Evolutionary conservation across 2,797 vertebrate species (phyloP), one percentile per base, ranked within the genome.

Genomic region (Mormyrus proboscirostris): DNA sequence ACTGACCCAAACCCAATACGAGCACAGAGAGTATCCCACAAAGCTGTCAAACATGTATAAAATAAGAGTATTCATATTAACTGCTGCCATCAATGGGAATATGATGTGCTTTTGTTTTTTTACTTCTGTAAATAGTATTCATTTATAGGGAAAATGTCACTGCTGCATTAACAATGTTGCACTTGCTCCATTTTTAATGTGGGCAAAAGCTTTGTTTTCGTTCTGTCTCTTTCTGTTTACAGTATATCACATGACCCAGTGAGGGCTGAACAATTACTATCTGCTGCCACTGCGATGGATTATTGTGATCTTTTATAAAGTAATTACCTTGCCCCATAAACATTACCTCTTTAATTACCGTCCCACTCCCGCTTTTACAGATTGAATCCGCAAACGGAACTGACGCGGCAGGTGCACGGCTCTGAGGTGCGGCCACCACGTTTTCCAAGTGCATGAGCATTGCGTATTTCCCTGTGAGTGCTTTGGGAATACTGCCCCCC

Each of bases 131-230:
- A 69, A 69, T 41, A 44, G 73, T 79, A 41, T 79, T 44, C 33
- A 41, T 79, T 79, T 44, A 44, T 79, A 79, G 14, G 38, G 73
- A 79, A 79, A 44, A 79, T 44, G 73, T 79, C 73, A 79, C 14
- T 19, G 38, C 73, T 44, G 33, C 38, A 44, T 79, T 19, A 44
- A 79, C 69, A 41, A 19, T 38, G 73, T 79, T 79, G 33, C 38
- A 44, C 73, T 79, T 29, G 25, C 25, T 79, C 38, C 73, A 79
- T 38, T 79, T 79, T 19, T 79, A 79, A 79, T 79, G 38, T 38
- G 73, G 38, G 73, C 73, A 79, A 79, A 79, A 79, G 33, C 73
- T 79, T 79, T 79, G 73, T 79, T 79, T 79, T 79, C 73, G 44
- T 79, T 79, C 73, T 8, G 4, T 41, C 73, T 79, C 16, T 41